Base-by-base conservation (phyloP, 2,797 vertebrate species). In the Pipistrellus nathusii region DNA sequence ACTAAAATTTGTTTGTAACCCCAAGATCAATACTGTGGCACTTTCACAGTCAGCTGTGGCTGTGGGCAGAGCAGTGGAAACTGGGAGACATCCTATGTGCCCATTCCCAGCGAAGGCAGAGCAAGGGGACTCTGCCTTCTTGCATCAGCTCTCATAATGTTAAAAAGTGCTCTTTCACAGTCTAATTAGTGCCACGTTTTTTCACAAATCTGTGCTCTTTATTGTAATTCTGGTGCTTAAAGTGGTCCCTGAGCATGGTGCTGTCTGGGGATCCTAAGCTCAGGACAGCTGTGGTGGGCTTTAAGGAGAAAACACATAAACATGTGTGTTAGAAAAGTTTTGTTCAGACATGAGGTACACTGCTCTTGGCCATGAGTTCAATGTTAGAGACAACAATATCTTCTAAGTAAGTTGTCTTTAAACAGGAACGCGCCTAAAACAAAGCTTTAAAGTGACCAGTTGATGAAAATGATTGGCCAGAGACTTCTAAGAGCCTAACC, bases 11-110 rank as follows among this genome's bases (percentile, higher is more conserved):
- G 27, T 25, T 35, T 14, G 30, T 44, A 64, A 69, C 27, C 62
- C 48, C 5, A 0, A 68, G 69, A 23, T 27, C 78, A 84, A n/a
- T 62, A 14, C 32, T 2, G 0, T 18, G 30, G 59, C 30, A 1
- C 64, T 15, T 76, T 13, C 13, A 5, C n/a, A 8, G 15, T 41
- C 55, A 10, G 21, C 25, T 30, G 6, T 35, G 25, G n/a, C 44
- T 3, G 9, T 3, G 23, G 12, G 35, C 35, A 64, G 8, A 62
- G 44, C 9, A 6, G 57, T 30, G 18, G 44, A 64, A 55, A 21
- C 2, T 15, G 3, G 0, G 25, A 86, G 17, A 41, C 8, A 0
- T 8, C 25, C 55, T 8, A 2, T 8, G 1, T 38, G 32, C 23
- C 7, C 13, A 0, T n/a, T 32, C 46, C 32, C n/a, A 30, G 30